A percentile compares a stretch with the other conserved stretches of the same genome.
Evolutionary conservation across 2,888 invertebrate genomes (phyloP).

Genomic region (Lithophane socia): DNA sequence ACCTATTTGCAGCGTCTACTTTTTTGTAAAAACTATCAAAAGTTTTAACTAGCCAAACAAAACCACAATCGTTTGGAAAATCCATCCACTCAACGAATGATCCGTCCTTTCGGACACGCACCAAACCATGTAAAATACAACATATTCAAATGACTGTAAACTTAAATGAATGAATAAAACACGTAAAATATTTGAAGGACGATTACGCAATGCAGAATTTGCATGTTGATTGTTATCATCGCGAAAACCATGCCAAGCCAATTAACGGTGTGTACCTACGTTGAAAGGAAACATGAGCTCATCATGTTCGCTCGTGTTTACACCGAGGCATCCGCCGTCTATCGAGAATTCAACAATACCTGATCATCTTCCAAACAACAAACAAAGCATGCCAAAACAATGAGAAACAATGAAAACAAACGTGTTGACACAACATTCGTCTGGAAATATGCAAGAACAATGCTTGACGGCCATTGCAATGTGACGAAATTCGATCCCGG

Average conservation of each 20-base stretch:
- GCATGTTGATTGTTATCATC: slow-evolving; percentile 61
- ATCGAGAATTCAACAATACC: slow-evolving; percentile 68
- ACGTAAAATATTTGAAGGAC: slow-evolving; percentile 58
- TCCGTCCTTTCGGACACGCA: slow-evolving; percentile 12
- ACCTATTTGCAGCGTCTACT: not conserved
- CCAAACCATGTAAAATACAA: not conserved
- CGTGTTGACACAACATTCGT: slow-evolving; percentile 74
- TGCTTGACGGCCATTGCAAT: slow-evolving; percentile 69
- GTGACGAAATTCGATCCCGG: slow-evolving; percentile 81
- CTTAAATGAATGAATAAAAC: slow-evolving; percentile 55
- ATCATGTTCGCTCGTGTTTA: slow-evolving; percentile 58
- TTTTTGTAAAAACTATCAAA: not conserved
- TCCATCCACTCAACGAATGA: not conserved
- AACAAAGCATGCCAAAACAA: slow-evolving; percentile 68
- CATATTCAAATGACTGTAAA: slow-evolving; percentile 29
- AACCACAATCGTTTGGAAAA: not conserved
- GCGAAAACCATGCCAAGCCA: slow-evolving; percentile 59
- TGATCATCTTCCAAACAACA: slow-evolving; percentile 66
- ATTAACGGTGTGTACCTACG: slow-evolving; percentile 56
- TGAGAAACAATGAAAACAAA: slow-evolving; percentile 73
- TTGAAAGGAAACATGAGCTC: slow-evolving; percentile 60
- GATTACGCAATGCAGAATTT: slow-evolving; percentile 61
- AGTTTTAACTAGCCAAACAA: not conserved
- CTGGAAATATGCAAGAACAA: slow-evolving; percentile 75
- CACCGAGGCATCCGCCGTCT: slow-evolving; percentile 52